Evolutionary conservation across 2,113 vertebrate genomes (phyloP).

Genomic region (Pseudorasbora parva): DNA sequence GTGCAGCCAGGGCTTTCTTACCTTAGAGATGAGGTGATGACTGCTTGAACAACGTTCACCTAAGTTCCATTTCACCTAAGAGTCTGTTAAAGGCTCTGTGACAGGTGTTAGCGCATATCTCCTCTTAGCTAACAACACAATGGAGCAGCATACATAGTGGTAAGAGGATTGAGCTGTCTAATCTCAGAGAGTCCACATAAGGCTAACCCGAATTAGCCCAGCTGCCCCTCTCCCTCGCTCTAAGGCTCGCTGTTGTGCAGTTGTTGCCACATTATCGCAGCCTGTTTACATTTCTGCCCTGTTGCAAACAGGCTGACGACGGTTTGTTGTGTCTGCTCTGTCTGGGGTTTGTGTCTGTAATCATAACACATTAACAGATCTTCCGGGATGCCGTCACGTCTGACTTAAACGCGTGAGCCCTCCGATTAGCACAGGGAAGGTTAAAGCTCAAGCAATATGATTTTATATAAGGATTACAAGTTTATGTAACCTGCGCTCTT

Average conservation of each 20-base stretch:
- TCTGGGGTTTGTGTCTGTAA: slow-evolving; percentile 41
- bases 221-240: slow-evolving; percentile 13
- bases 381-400: slow-evolving; percentile 26
- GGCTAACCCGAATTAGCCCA: slow-evolving; percentile 32
- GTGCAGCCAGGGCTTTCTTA: background rate
- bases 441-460: slow-evolving; percentile 17
- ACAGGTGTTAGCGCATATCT: slow-evolving; percentile 33
- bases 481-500: background rate
- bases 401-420: slow-evolving; percentile 1
- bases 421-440: slow-evolving; percentile 16
- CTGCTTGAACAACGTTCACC: background rate
- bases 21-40: background rate
- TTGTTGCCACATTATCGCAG: slow-evolving; percentile 32
- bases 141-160: slow-evolving; percentile 19
- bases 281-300: slow-evolving; percentile 28
- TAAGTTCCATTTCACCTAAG: background rate
- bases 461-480: background rate
- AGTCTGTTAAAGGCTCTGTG: slow-evolving; percentile 14
- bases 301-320: slow-evolving; percentile 10
- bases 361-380: slow-evolving; percentile 47
- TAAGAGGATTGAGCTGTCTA: slow-evolving; percentile 54
- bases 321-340: slow-evolving; percentile 51
- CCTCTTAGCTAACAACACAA: slow-evolving; percentile 40
- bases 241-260: slow-evolving; percentile 22
- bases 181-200: slow-evolving; percentile 31